Base-by-base conservation (phyloP, 2,797 vertebrate species). In the Astyanax mexicanus region DNA sequence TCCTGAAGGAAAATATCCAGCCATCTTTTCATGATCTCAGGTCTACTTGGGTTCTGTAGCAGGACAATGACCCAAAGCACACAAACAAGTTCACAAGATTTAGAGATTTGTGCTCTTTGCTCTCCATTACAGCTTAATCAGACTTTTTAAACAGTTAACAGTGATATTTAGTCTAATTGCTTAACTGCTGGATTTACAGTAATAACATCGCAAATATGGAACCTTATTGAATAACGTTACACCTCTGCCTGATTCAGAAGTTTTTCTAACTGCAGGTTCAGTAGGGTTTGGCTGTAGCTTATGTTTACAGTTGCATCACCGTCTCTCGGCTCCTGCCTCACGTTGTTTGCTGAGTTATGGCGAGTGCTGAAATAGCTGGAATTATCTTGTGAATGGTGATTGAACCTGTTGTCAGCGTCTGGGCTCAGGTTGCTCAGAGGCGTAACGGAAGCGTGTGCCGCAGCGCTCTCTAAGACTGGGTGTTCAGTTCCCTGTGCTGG, bases 401-500 rank as follows among this genome's bases (percentile, higher is more conserved):
- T 35, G 32, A 69, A 58, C 49, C 38, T 32, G 27, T 77, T 70
- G 25, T 54, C 35, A 60, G 78, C 69, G 65, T 74, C 77, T 52
- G 32, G 61, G 84, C 82, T 93, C 89, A 78, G 86, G 88, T 93
- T 89, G 81, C 91, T 79, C 52, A 69, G 76, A 72, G 80, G 70
- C 27, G 91, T 90, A 83, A 92, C 74, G 77, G 83, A 86, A 91
- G 87, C 85, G 84, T 37, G 78, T 52, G 72, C 23, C 75, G 40
- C 77, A 40, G 67, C 79, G 83, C 78, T 83, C 72, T 74, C 32
- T 2, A 78, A 84, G 86, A 85, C 87, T 32, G 60, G 88, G 90
- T 93, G 81, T 93, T 90, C 83, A 78, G 86, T 93, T 91, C 85
- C 66, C 62, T 57, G 60, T 61, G 62, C 68, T 81, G 79, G 90